Percentiles rank a stretch among this genome's conserved stretches.
Conservation (phyloP, 2,888 invertebrate species). For the Serrognathus titanus region DNA sequence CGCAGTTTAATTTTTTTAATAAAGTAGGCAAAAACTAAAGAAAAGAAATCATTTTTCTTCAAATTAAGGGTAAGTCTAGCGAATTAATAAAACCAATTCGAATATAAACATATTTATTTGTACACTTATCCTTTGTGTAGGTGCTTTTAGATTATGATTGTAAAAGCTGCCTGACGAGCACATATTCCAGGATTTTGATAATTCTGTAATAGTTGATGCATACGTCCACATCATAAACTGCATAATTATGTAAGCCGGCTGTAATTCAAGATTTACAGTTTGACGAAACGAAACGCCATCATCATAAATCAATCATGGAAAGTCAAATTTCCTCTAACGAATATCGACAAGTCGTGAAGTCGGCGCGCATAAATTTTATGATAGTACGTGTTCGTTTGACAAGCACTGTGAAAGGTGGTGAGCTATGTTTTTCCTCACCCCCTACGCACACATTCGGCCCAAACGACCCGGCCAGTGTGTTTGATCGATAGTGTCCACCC, state of each 20-base stretch:
- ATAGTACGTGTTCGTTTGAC: constrained; percentile 21
- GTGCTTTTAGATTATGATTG: too few relatives aligned
- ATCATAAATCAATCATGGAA: constrained; percentile 18
- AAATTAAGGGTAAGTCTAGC: too few relatives aligned
- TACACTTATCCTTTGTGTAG: too few relatives aligned
- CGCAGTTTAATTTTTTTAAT: too few relatives aligned
- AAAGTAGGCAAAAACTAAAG: too few relatives aligned
- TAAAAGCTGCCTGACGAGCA: too few relatives aligned
- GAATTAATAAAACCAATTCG: too few relatives aligned
- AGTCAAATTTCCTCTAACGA: constrained; percentile 22
- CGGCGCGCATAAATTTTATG: constrained; percentile 17
- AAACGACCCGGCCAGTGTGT: constrained; percentile 42
- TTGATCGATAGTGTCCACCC: constrained; percentile 49
- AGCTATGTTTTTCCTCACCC: constrained; percentile 26
- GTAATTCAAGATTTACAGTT: constrained; percentile 15
- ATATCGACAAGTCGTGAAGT: constrained; percentile 22
- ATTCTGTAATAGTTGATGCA: too few relatives aligned
- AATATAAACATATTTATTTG: too few relatives aligned
- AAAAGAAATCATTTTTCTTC: too few relatives aligned
- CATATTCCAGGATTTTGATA: too few relatives aligned
- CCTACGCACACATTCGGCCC: constrained; percentile 25
- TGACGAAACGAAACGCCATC: constrained; percentile 9
- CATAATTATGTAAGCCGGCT: constrained; percentile 16
- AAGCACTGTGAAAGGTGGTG: constrained; percentile 27
- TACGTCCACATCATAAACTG: constrained; percentile 10